Conservation (phyloP, 2,888 invertebrate genomes). For the Leptopilina myrica region DNA sequence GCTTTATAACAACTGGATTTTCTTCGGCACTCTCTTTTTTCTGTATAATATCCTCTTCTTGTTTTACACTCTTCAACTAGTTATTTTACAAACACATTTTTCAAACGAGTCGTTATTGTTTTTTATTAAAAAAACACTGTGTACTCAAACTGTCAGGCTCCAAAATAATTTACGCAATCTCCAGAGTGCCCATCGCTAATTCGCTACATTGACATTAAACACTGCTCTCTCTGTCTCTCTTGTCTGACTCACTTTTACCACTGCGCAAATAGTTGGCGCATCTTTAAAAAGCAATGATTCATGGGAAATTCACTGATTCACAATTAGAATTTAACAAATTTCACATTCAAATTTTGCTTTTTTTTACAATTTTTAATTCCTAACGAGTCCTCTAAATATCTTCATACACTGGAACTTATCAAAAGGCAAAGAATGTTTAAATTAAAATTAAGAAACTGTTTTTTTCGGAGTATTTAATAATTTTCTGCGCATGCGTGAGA, state of each 20-base stretch:
- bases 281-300: conserved; percentile 4
- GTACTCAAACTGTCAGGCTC: conserved; percentile 61
- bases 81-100: conserved; percentile 21
- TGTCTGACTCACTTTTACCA: conserved; percentile 29
- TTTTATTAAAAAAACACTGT: background rate
- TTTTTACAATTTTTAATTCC: background rate
- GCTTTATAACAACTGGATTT: conserved; percentile 46
- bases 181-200: conserved; percentile 66
- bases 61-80: background rate
- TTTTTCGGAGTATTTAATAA: background rate
- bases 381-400: background rate
- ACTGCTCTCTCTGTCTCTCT: conserved; percentile 63
- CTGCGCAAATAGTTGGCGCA: conserved; percentile 14
- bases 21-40: conserved; percentile 41
- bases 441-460: background rate
- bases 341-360: background rate
- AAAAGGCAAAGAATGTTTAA: background rate
- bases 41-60: conserved; percentile 40
- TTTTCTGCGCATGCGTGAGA: background rate
- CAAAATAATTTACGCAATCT: conserved; percentile 61
- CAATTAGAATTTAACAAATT: background rate
- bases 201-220: conserved; percentile 69
- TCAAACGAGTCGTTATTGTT: background rate
- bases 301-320: conserved; percentile 25
- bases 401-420: background rate